Base-by-base conservation (phyloP, 1,140 invertebrate genomes). In the Halotydeus destructor region DNA sequence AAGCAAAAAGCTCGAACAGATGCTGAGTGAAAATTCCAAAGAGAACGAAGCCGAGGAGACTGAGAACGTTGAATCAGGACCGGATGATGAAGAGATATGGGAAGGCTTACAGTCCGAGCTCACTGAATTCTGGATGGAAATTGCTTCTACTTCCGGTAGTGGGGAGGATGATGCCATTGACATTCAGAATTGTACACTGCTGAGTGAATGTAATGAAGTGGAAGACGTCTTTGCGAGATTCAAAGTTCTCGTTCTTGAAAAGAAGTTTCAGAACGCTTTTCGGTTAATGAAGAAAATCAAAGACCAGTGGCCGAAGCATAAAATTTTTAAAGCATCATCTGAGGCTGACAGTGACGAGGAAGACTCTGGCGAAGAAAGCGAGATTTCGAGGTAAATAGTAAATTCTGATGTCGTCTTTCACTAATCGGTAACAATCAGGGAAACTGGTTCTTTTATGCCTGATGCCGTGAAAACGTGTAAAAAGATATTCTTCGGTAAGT, bases 1-100 rank as follows among this genome's bases (percentile, higher is more conserved):
- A 47, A 62, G 60, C 30, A 58, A 63, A 46, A 69, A 69, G 38
- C 58, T 75, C 41, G 65, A 70, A 46, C 57, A 68, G 40, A 50
- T 76, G 6, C 62, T 54, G 4, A 60, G 57, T 36, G 52, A 55
- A 38, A 57, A 57, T 28, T 53, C 50, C 32, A 52, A 59, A 26
- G 55, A 55, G 3, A 57, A 62, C 34, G 49, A 57, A n/a, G 49
- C 30, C 11, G 36, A 51, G 14, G 44, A 50, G 27, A 44, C 41
- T 23, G 31, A 41, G 23, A 24, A 18, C 1, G 8, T 11, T 4
- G n/a, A 39, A 8, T 23, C 37, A 4, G 16, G n/a, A n/a, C n/a
- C n/a, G n/a, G n/a, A n/a, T n/a, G n/a, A n/a, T 34, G 19, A 14
- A 6, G 6, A 34, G 19, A 11, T 12, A 22, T 40, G 37, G 31